These are phyloP conservation scores for Anthopleura xanthogrammica DNA, from an alignment of 92 coral and sea anemone species.

Conservation along the genomic window DNA sequence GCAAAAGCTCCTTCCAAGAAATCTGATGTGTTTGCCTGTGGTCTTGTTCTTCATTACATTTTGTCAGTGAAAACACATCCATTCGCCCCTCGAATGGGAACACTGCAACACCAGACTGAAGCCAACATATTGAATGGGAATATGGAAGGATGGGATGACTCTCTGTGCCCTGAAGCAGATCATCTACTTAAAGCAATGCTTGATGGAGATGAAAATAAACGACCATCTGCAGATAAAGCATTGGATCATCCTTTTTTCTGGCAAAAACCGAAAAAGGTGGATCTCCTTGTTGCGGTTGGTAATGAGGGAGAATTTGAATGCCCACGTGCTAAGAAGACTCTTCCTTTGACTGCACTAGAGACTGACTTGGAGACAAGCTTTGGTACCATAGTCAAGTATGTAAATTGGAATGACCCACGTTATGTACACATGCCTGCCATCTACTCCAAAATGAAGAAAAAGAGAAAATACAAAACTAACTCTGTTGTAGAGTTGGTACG, in stretches of 20 bases:
- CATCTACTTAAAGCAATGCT: conserved; percentile 34
- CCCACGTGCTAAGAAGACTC: neutral
- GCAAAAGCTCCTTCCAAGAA: neutral
- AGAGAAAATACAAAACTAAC: conserved; percentile 23
- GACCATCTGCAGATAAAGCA: conserved; percentile 30
- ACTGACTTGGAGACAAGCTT: neutral
- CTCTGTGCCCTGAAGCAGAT: conserved; percentile 19
- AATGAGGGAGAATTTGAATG: conserved; percentile 44
- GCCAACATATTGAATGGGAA: conserved; percentile 5
- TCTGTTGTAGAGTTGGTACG: neutral
- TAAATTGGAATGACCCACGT: conserved; percentile 11
- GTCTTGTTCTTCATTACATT: conserved; percentile 19
- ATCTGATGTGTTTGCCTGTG: conserved; percentile 36
- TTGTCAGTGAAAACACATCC: neutral
- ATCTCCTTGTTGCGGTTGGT: conserved; percentile 24
- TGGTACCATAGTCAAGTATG: neutral
- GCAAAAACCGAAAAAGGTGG: conserved; percentile 25
- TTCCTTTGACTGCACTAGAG: neutral
- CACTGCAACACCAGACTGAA: conserved; percentile 18
- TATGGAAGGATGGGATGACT: conserved; percentile 1
- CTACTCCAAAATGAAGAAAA: neutral
- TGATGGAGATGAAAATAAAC: conserved; percentile 9
- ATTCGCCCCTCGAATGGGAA: neutral
- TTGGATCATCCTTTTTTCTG: conserved; percentile 52
- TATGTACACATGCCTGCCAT: too few species aligned